phyloP scores from a whole-genome alignment of 2,888 invertebrate genomes.

The Mylabris sibirica region DNA sequence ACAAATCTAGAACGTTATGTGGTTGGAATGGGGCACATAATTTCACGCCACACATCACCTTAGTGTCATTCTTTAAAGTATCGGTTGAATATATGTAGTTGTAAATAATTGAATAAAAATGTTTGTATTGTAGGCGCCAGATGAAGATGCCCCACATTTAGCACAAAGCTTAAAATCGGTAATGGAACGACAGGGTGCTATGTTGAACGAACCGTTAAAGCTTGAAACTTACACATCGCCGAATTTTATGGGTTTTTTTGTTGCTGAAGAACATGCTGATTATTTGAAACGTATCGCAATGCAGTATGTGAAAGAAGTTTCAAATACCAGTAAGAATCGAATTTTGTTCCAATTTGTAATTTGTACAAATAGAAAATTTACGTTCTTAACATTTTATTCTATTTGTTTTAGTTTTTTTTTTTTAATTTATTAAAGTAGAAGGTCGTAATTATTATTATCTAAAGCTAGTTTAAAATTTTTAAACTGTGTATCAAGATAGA shows the following conservation, averaged over 20 bases:
- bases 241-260: constrained; percentile 91
- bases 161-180: constrained; percentile 76
- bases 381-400: background rate
- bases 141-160: constrained; percentile 74
- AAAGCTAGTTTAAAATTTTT: background rate
- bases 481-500: constrained; percentile 1
- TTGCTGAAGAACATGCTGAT: constrained; percentile 82
- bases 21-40: constrained; percentile 93
- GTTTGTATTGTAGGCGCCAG: constrained; percentile 70
- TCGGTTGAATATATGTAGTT: background rate
- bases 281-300: constrained; percentile 80
- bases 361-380: background rate
- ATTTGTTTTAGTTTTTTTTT: background rate
- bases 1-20: constrained; percentile 74
- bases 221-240: constrained; percentile 85
- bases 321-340: constrained; percentile 72
- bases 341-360: background rate
- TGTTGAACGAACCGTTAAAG: constrained; percentile 71
- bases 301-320: constrained; percentile 82
- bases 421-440: background rate
- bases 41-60: constrained; percentile 88
- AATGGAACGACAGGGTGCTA: constrained; percentile 74
- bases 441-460: background rate
- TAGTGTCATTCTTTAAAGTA: constrained; percentile 90
- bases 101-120: background rate